Percentiles rank a stretch among this genome's conserved stretches.
Evolutionary conservation across 2,888 invertebrate species (phyloP).

Genomic region (Heliconius ismenius): DNA sequence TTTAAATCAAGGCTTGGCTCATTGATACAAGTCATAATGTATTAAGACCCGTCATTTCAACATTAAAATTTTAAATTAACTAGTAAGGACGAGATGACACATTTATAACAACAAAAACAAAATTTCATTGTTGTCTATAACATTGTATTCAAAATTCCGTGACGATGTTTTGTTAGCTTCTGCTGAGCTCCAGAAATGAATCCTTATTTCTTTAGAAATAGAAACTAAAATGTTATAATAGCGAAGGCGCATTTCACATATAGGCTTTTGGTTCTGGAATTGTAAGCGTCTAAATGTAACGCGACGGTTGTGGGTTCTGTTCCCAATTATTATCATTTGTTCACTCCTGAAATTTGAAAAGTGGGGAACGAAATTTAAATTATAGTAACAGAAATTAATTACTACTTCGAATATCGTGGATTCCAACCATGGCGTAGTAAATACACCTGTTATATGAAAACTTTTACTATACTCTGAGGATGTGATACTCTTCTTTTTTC

Average conservation of each 20-base stretch:
- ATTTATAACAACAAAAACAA: conserved; percentile 40
- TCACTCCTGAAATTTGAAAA: too few species aligned
- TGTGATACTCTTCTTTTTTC: neutral
- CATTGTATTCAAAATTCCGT: conserved; percentile 41
- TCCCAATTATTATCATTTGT: neutral
- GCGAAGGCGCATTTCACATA: neutral
- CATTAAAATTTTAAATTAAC: conserved; percentile 19
- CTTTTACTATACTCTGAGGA: too few species aligned
- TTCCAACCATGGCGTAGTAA: too few species aligned
- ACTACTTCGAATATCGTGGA: too few species aligned
- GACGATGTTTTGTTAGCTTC: conserved; percentile 4
- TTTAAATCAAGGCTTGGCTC: too few species aligned
- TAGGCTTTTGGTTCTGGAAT: neutral
- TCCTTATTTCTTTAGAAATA: neutral
- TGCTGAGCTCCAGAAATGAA: neutral
- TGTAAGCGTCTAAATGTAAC: too few species aligned
- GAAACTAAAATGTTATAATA: neutral
- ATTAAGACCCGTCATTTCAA: neutral
- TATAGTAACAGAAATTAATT: too few species aligned
- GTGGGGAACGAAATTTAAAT: too few species aligned
- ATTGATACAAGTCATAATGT: neutral
- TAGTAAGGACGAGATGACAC: conserved; percentile 37
- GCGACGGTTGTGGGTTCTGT: neutral
- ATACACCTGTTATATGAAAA: too few species aligned
- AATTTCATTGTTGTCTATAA: conserved; percentile 43